phyloP scores from a whole-genome alignment of 2,888 invertebrate genomes.

The Eurytoma californica region DNA sequence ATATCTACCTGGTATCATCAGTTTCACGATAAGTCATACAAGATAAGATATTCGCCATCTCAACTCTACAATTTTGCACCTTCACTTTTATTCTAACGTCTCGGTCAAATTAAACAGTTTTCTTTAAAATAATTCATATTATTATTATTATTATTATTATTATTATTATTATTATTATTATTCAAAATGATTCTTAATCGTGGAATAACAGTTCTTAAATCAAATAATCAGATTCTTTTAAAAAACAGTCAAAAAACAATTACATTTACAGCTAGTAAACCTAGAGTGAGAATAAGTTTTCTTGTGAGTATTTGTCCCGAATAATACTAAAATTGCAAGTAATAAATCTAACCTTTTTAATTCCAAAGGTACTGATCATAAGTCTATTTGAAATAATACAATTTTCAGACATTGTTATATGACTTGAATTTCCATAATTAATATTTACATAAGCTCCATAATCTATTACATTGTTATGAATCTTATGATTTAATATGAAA shows the following conservation, averaged over 20 bases:
- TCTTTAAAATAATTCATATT: too few species aligned
- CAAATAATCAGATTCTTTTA: neutral
- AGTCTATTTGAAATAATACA: neutral
- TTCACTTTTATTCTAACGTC: neutral
- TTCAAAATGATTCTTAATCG: slow-evolving; percentile 23
- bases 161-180: too few species aligned
- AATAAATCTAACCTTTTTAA: too few species aligned
- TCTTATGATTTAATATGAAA: too few species aligned
- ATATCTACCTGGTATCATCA: neutral
- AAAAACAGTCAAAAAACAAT: neutral
- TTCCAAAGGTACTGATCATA: too few species aligned
- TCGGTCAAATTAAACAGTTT: slow-evolving; percentile 1
- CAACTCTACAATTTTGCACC: neutral
- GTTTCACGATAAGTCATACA: neutral
- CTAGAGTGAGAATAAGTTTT: neutral
- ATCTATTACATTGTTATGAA: too few species aligned
- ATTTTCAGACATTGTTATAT: neutral
- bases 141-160: too few species aligned
- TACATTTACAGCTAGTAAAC: neutral
- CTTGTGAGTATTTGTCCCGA: slow-evolving; percentile 22
- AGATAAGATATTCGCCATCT: slow-evolving; percentile 5
- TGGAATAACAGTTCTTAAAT: slow-evolving; percentile 5
- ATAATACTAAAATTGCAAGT: neutral
- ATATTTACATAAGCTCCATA: too few species aligned
- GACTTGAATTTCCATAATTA: neutral